Conservation (phyloP, 2,888 invertebrate species). For the Synergus umbraculus region DNA sequence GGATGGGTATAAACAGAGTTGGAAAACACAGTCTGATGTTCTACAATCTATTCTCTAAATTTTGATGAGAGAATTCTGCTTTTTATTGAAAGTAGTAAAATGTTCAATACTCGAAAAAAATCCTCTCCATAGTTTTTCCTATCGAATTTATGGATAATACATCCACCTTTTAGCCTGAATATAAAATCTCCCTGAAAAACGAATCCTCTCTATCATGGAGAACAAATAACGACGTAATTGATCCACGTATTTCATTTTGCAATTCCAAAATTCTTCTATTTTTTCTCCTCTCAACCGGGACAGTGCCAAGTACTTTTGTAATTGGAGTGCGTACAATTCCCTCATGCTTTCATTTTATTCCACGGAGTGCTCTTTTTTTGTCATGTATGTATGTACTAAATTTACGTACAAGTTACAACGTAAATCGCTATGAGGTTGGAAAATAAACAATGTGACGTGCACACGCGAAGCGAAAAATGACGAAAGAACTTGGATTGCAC, state of each 20-base stretch:
- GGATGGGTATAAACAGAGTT: no score
- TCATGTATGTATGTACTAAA: slow-evolving; percentile 41
- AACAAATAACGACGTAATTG: slow-evolving; percentile 5
- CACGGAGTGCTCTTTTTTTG: slow-evolving; percentile 7
- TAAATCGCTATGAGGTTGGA: slow-evolving; percentile 47
- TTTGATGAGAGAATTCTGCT: no score
- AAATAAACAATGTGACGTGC: slow-evolving; percentile 49
- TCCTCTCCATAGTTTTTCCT: no score
- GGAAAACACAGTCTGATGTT: no score
- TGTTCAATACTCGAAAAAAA: no score
- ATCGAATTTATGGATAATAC: neutral
- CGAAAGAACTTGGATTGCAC: slow-evolving; percentile 32
- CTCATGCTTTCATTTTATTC: slow-evolving; percentile 21
- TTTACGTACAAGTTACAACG: slow-evolving; percentile 53
- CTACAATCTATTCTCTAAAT: no score
- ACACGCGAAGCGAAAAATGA: slow-evolving; percentile 49
- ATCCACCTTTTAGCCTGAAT: neutral
- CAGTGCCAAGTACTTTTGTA: slow-evolving; percentile 31
- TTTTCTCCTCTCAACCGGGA: slow-evolving; percentile 12
- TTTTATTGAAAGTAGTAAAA: no score
- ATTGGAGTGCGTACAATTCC: slow-evolving; percentile 24
- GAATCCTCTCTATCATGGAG: neutral
- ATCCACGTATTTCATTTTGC: slow-evolving; percentile 17
- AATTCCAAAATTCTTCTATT: slow-evolving; percentile 22
- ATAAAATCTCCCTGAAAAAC: neutral